phyloP scores from a whole-genome alignment of 2,888 invertebrate species.

The Apamea anceps region DNA sequence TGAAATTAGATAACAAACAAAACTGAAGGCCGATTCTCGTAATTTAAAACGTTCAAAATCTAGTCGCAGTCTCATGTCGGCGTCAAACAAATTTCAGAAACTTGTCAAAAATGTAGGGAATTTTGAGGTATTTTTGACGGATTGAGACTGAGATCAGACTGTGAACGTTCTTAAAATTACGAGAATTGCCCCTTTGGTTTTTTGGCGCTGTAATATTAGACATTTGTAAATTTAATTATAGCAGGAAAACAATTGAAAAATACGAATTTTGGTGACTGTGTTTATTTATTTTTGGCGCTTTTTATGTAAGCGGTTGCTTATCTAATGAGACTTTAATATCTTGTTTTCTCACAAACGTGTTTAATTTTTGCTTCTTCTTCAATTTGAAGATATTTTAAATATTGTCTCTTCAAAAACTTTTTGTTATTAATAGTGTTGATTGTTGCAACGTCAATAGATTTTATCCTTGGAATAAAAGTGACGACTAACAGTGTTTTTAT shows the following conservation, averaged over 20 bases:
- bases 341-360: not conserved
- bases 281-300: not conserved
- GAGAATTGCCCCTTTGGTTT: not conserved
- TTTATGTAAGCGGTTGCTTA: not conserved
- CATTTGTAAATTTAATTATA: not conserved
- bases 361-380: not conserved
- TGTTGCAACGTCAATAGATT: not conserved
- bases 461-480: not conserved
- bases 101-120: too few species aligned
- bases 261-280: not conserved
- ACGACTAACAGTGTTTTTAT: not conserved
- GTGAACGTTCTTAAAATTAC: too few species aligned
- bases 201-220: too few species aligned
- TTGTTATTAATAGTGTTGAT: not conserved
- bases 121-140: too few species aligned
- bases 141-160: too few species aligned
- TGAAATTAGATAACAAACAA: slow-evolving; percentile 1
- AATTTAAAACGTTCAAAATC: too few species aligned
- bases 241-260: not conserved
- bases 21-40: too few species aligned
- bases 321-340: not conserved
- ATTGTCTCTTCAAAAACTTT: not conserved
- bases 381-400: not conserved
- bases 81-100: too few species aligned
- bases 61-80: too few species aligned